These are phyloP conservation scores for Bucorvus abyssinicus DNA, from an alignment of 2,797 vertebrate species.

Conservation along the genomic window DNA sequence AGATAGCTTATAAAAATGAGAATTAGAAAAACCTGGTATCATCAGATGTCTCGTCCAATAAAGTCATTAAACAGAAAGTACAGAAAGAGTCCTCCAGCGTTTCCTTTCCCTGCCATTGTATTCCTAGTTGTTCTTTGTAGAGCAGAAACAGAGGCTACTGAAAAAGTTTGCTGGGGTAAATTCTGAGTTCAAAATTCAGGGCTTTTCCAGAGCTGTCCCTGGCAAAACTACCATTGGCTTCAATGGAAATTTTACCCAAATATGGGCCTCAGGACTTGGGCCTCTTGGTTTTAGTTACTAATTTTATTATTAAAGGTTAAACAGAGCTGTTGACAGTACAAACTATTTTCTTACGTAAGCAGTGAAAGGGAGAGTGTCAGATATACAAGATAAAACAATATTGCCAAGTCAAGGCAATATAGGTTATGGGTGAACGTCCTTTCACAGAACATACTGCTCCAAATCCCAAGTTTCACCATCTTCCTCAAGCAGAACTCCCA, in stretches of 20 bases:
- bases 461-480: not conserved
- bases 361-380: constrained; percentile 46
- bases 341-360: constrained; percentile 63
- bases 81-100: not conserved
- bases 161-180: not conserved
- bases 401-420: constrained; percentile 41
- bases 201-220: constrained; percentile 10
- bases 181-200: not conserved
- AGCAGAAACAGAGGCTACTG: constrained; percentile 28
- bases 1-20: constrained; percentile 69
- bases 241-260: constrained; percentile 36
- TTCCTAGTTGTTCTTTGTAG: not conserved
- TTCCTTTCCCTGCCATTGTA: constrained; percentile 39
- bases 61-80: constrained; percentile 60
- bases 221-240: not conserved
- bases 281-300: constrained; percentile 39
- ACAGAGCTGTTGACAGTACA: constrained; percentile 68
- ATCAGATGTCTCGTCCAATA: constrained; percentile 54
- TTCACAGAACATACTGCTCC: constrained; percentile 26
- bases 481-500: constrained; percentile 8
- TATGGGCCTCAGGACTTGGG: constrained; percentile 24
- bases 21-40: constrained; percentile 68
- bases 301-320: constrained; percentile 69
- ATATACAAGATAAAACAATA: constrained; percentile 58
- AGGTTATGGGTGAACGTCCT: constrained; percentile 45